phyloP scores from a whole-genome alignment of 2,113 vertebrate species.

The Tetraodon nigroviridis region DNA sequence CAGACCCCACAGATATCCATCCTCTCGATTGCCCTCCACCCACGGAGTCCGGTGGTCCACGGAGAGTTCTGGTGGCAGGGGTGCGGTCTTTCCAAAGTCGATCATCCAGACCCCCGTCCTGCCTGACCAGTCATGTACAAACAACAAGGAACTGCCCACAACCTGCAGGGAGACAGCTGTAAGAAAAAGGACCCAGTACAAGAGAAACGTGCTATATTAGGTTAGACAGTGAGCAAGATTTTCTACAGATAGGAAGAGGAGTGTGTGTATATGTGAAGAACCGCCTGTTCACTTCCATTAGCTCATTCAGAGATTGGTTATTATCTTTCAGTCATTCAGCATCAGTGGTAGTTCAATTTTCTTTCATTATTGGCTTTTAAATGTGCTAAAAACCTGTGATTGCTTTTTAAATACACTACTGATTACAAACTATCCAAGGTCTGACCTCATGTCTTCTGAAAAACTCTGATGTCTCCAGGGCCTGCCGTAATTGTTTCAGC shows the following conservation, averaged over 20 bases:
- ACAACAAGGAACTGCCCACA: constrained; percentile 85
- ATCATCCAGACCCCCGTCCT: constrained; percentile 87
- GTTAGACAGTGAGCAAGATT: no score
- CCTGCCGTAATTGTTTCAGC: constrained; percentile 71
- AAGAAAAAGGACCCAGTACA: neutral
- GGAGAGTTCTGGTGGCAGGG: constrained; percentile 66
- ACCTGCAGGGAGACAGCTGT: constrained; percentile 66
- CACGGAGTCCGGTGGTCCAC: constrained; percentile 81
- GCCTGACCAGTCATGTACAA: constrained; percentile 78
- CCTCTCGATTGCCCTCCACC: constrained; percentile 83
- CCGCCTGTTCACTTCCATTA: no score
- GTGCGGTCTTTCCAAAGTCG: constrained; percentile 83
- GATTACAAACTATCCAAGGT: neutral
- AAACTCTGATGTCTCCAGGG: constrained; percentile 79
- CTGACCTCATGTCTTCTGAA: constrained; percentile 82
- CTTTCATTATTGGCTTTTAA: no score
- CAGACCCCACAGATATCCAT: constrained; percentile 85
- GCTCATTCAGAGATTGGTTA: no score
- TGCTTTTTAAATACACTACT: no score
- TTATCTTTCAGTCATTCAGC: no score
- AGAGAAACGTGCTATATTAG: neutral
- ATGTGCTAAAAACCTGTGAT: no score
- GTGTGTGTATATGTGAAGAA: no score
- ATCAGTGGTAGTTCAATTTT: no score
- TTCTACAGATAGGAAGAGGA: no score